Evolutionary conservation across 2,797 vertebrate genomes (phyloP).

Genomic region (Scleropages formosus): DNA sequence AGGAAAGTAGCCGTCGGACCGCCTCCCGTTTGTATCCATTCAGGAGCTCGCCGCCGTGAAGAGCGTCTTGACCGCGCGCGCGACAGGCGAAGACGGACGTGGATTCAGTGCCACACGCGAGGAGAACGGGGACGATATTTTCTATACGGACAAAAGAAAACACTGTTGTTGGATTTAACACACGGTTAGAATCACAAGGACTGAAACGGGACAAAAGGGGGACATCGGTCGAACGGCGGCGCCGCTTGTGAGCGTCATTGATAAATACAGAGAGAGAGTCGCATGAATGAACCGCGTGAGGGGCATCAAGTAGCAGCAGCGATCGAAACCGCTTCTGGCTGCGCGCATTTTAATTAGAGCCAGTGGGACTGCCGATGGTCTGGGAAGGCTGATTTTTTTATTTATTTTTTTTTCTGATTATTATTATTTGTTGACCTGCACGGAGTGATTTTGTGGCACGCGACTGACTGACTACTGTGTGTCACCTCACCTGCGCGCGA

Average conservation of each 20-base stretch:
- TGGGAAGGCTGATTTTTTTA: too few species aligned
- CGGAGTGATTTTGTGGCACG: too few species aligned
- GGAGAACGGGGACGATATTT: too few species aligned
- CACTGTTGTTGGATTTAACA: neutral
- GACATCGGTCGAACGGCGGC: constrained; percentile 18
- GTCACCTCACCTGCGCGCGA: too few species aligned
- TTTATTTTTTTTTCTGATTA: too few species aligned
- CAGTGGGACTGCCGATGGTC: too few species aligned
- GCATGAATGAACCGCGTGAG: constrained; percentile 66
- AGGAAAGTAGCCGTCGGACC: constrained; percentile 79
- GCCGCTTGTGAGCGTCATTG: constrained; percentile 62
- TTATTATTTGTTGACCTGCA: too few species aligned
- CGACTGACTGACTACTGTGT: too few species aligned
- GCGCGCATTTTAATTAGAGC: too few species aligned
- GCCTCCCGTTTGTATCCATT: constrained; percentile 76
- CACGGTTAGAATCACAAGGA: neutral
- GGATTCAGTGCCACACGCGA: too few species aligned
- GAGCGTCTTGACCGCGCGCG: constrained; percentile 53
- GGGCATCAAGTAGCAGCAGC: constrained; percentile 38
- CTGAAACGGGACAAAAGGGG: constrained; percentile 51
- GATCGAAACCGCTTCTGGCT: too few species aligned
- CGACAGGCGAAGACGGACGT: constrained; percentile 27
- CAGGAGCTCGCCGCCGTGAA: constrained; percentile 62
- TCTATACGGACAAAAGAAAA: too few species aligned
- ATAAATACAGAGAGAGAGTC: constrained; percentile 59